phyloP scores from a whole-genome alignment of 1,140 invertebrate genomes.

The Pogonomyrmex californicus region DNA sequence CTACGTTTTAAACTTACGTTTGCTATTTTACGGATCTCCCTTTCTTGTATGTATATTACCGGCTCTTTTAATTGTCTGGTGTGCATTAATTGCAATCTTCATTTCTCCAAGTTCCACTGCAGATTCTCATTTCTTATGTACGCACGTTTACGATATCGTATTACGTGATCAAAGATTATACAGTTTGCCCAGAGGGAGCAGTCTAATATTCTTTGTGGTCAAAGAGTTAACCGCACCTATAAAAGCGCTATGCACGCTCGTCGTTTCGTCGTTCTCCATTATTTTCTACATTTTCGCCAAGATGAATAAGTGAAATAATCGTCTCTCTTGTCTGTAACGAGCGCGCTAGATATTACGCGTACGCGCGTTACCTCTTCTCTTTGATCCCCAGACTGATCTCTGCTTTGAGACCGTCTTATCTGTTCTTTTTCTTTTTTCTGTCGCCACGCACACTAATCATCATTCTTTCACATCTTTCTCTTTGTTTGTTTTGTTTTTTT shows the following conservation, averaged over 20 bases:
- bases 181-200: background rate
- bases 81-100: background rate
- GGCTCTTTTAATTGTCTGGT: background rate
- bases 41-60: background rate
- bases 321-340: constrained; percentile 19
- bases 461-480: background rate
- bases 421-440: background rate
- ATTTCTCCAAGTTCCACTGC: background rate
- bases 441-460: constrained; percentile 8
- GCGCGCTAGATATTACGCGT: constrained; percentile 40
- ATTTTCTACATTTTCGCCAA: constrained; percentile 50
- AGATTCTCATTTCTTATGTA: constrained; percentile 8
- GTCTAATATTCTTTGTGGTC: constrained; percentile 42
- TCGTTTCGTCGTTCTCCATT: constrained; percentile 2
- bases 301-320: constrained; percentile 55
- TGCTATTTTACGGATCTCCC: background rate
- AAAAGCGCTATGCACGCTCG: constrained; percentile 2
- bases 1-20: background rate
- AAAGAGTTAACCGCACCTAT: constrained; percentile 34
- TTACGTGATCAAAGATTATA: constrained; percentile 44
- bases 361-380: constrained; percentile 28
- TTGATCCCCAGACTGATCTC: constrained; percentile 38
- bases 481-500: background rate
- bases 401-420: constrained; percentile 26
- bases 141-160: background rate